These are phyloP conservation scores for Ditula angustiorana DNA, from an alignment of 2,888 invertebrate species.

Conservation along the genomic window DNA sequence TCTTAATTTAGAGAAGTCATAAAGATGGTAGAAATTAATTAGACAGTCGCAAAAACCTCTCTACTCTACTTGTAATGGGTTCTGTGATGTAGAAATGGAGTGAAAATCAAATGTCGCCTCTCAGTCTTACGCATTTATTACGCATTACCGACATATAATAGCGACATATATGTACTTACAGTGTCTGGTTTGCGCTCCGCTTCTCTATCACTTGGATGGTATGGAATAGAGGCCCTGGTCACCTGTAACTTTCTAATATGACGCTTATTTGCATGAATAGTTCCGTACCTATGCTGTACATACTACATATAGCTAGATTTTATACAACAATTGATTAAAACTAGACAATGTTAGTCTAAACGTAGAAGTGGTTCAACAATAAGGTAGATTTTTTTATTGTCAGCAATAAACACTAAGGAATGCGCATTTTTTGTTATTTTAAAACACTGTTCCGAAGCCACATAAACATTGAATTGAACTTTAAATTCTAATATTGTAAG, in stretches of 20 bases:
- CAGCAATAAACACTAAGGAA: constrained; percentile 20
- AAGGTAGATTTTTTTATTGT: constrained; percentile 32
- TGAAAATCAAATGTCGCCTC: too few relatives aligned
- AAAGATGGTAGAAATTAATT: too few relatives aligned
- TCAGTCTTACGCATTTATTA: too few relatives aligned
- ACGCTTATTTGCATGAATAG: not conserved
- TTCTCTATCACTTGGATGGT: too few relatives aligned
- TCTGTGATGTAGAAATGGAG: too few relatives aligned
- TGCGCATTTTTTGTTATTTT: constrained; percentile 11
- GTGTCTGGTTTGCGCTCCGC: too few relatives aligned
- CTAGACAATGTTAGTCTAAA: constrained; percentile 30
- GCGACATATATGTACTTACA: too few relatives aligned
- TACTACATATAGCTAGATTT: constrained; percentile 20
- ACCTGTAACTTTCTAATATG: not conserved
- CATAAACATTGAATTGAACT: not conserved
- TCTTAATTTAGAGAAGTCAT: too few relatives aligned
- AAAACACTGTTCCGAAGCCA: not conserved
- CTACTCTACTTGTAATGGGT: too few relatives aligned
- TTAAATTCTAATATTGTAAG: not conserved
- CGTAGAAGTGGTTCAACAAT: constrained; percentile 18
- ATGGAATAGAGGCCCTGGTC: too few relatives aligned
- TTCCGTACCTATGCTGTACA: not conserved
- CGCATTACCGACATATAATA: too few relatives aligned
- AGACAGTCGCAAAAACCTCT: too few relatives aligned
- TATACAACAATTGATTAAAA: constrained; percentile 20